Conservation (phyloP, 2,113 vertebrate species). For the Petroica traversi region DNA sequence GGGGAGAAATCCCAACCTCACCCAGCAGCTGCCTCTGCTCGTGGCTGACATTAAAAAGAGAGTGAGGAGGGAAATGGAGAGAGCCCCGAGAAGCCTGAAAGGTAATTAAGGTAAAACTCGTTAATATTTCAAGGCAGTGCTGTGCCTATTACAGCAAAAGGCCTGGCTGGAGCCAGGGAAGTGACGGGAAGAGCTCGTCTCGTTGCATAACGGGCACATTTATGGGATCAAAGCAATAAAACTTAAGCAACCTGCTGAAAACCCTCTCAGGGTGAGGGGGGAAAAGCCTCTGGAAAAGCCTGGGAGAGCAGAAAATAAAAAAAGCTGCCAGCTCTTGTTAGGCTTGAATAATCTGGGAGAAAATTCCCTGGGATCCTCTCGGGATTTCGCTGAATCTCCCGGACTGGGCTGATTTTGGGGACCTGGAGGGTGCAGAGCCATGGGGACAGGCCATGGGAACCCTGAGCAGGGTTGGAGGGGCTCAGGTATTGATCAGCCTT, state of each 20-base stretch:
- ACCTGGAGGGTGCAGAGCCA: not conserved
- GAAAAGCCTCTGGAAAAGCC: not conserved
- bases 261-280: not conserved
- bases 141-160: slow-evolving; percentile 38
- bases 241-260: slow-evolving; percentile 25
- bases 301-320: not conserved
- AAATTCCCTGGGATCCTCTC: not conserved
- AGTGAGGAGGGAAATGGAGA: not conserved
- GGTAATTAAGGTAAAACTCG: slow-evolving; percentile 55
- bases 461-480: not conserved
- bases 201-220: not conserved
- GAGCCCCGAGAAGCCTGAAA: not conserved
- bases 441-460: accelerated
- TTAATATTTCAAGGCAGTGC: slow-evolving; percentile 57
- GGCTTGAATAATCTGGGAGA: not conserved
- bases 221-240: slow-evolving; percentile 63
- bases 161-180: slow-evolving; percentile 13
- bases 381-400: not conserved
- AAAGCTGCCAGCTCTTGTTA: slow-evolving; percentile 20
- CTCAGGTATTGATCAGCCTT: not conserved
- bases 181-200: slow-evolving; percentile 44
- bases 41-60: not conserved
- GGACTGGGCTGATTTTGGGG: not conserved
- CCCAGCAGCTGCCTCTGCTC: not conserved
- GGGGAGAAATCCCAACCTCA: not conserved